Evolutionary conservation across 2,113 vertebrate genomes (phyloP).

Genomic region (Channa argus): DNA sequence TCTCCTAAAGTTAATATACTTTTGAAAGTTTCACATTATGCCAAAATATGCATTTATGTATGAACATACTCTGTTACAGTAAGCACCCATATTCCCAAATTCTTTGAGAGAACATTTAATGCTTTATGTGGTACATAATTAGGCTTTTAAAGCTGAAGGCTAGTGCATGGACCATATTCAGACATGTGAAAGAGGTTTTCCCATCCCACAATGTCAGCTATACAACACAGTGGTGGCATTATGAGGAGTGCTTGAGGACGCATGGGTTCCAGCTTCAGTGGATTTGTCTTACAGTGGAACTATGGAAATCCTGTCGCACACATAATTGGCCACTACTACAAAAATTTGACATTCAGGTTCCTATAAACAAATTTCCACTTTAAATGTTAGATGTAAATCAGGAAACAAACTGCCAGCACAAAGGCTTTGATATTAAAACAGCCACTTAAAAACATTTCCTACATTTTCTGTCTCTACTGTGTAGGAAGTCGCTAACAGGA

Average conservation of each 20-base stretch:
- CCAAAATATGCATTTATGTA: background rate
- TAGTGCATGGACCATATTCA: constrained; percentile 13
- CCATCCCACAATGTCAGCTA: background rate
- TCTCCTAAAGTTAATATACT: no score
- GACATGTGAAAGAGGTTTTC: constrained; percentile 13
- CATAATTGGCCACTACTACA: no score
- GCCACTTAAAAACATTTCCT: background rate
- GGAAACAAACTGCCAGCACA: no score
- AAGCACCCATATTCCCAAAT: background rate
- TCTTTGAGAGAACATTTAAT: background rate
- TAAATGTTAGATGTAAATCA: no score
- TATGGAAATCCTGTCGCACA: background rate
- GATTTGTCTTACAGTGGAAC: constrained; percentile 17
- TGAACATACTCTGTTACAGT: background rate
- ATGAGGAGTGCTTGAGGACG: constrained; percentile 21
- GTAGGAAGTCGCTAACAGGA: constrained; percentile 94
- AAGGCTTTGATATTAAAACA: background rate
- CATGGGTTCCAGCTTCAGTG: background rate
- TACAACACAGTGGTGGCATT: constrained; percentile 15
- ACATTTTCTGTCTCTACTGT: background rate
- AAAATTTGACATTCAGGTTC: no score
- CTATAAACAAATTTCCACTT: no score
- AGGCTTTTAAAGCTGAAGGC: background rate
- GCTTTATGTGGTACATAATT: background rate
- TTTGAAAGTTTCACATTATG: background rate